Evolutionary conservation across 1,140 invertebrate species (phyloP).

Genomic region (Pseudomyrmex sp.): DNA sequence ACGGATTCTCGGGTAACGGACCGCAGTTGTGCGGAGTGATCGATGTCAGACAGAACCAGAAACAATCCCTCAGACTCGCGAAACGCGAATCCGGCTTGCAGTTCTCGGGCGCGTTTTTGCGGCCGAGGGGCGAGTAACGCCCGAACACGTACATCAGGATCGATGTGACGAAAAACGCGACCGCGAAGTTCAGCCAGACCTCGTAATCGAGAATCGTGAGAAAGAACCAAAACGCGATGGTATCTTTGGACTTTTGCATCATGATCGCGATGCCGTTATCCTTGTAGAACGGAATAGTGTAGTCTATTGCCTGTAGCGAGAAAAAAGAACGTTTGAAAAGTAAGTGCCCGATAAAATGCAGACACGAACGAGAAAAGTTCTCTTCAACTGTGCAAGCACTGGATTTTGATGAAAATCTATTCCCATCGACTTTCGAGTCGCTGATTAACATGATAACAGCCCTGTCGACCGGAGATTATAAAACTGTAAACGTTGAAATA

Average conservation of each 20-base stretch:
- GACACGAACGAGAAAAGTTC: too few relatives aligned
- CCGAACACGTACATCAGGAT: constrained; percentile 97
- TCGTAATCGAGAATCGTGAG: constrained; percentile 96
- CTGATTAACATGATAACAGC: too few relatives aligned
- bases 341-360: too few relatives aligned
- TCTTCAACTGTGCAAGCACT: too few relatives aligned
- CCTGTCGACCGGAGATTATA: too few relatives aligned
- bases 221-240: constrained; percentile 96
- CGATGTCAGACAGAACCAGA: constrained; percentile 99
- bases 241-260: constrained; percentile 91
- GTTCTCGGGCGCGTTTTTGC: constrained; percentile 95
- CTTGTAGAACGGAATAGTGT: constrained; percentile 96
- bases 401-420: too few relatives aligned
- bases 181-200: constrained; percentile 97
- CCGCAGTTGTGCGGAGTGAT: constrained; percentile 96
- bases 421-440: too few relatives aligned
- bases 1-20: constrained; percentile 96
- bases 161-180: constrained; percentile 96
- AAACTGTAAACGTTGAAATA: too few relatives aligned
- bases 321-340: background rate
- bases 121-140: constrained; percentile 96
- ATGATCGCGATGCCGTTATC: constrained; percentile 95
- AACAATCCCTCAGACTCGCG: constrained; percentile 96
- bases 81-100: constrained; percentile 96
- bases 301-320: constrained; percentile 87